Base-by-base conservation (phyloP, 2,888 invertebrate genomes). In the Acleris sparsana region DNA sequence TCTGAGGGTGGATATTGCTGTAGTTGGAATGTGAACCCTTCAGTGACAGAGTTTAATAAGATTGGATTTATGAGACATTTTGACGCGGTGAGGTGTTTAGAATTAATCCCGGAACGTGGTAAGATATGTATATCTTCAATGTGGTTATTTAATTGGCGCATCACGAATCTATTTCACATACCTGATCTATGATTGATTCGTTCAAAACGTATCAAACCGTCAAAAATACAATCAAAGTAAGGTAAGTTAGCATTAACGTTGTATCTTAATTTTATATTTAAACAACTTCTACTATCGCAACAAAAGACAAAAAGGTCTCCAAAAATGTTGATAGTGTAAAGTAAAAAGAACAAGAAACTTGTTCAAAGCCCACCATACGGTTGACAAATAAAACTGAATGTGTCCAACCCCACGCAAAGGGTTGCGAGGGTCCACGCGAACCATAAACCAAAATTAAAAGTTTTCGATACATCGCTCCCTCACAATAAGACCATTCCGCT, bases 391-490 rank as follows among this genome's bases (percentile, higher is more conserved):
- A 63, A 66, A 66, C 57, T 48, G 25, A 53, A 29, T 25, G 52
- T 44, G 48, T 51, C 53, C 16, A 49, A 57, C 65, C 66, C 66
- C 58, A 61, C 52, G 61, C 69, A 69, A 72, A 70, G 70, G 72
- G 72, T 70, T 72, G 68, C 76, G 76, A 83, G 83, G 84, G 84
- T 77, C 77, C 75, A 78, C 76, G 80, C 86, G 85, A 80, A 73
- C 83, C 89, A 91, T 92, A 89, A 91, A 91, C 82, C 89, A 87
- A 89, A 91, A 92, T 92, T 92, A 92, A 92, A 92, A 92, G 79
- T 92, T 89, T 83, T 84, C 91, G 85, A 88, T 90, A 92, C 92
- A 92, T 91, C 91, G 86, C 89, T 73, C 84, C 75, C 77, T 80
- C 83, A 91, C 91, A 92, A 92, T 87, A 80, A 81, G 82, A 85